A percentile compares a stretch with the other conserved stretches of the same genome.
Conservation (phyloP, 1,140 invertebrate species). For the Lasioglossum baleicum region DNA sequence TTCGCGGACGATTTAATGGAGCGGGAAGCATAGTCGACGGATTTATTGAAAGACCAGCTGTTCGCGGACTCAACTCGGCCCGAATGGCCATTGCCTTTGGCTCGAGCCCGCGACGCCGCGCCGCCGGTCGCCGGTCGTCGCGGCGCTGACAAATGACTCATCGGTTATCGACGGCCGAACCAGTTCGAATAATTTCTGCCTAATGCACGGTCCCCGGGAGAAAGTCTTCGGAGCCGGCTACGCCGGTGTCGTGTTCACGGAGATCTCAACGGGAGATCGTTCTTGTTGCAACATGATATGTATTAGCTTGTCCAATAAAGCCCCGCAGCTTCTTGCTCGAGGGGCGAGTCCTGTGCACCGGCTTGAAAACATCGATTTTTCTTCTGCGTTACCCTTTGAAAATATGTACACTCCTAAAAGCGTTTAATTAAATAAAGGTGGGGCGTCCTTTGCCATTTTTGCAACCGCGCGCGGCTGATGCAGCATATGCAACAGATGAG, state of each 20-base stretch:
- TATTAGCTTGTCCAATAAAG: neutral
- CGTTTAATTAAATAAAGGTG: too few relatives aligned
- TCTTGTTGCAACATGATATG: slow-evolving; percentile 29
- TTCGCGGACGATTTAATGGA: neutral
- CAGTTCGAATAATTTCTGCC: slow-evolving; percentile 15
- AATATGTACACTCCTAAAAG: too few relatives aligned
- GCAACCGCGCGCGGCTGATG: too few relatives aligned
- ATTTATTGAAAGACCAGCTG: slow-evolving; percentile 8
- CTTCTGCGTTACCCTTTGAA: too few relatives aligned
- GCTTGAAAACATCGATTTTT: too few relatives aligned
- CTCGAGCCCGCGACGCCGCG: too few relatives aligned
- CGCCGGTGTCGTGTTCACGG: slow-evolving; percentile 20
- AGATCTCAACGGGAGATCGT: slow-evolving; percentile 15
- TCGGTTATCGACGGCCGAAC: neutral
- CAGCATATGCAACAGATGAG: too few relatives aligned
- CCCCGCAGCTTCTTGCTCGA: too few relatives aligned
- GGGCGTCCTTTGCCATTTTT: too few relatives aligned
- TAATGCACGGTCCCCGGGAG: neutral
- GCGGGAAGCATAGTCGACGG: slow-evolving; percentile 5
- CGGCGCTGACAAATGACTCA: slow-evolving; percentile 3
- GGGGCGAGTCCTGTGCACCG: too few relatives aligned
- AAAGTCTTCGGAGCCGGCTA: slow-evolving; percentile 8
- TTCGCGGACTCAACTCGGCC: neutral
- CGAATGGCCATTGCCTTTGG: neutral
- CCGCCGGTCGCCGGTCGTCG: neutral